A percentile compares a stretch with the other conserved stretches of the same genome.
Evolutionary conservation across 1,140 invertebrate genomes (phyloP).

Genomic region (Maniola jurtina): DNA sequence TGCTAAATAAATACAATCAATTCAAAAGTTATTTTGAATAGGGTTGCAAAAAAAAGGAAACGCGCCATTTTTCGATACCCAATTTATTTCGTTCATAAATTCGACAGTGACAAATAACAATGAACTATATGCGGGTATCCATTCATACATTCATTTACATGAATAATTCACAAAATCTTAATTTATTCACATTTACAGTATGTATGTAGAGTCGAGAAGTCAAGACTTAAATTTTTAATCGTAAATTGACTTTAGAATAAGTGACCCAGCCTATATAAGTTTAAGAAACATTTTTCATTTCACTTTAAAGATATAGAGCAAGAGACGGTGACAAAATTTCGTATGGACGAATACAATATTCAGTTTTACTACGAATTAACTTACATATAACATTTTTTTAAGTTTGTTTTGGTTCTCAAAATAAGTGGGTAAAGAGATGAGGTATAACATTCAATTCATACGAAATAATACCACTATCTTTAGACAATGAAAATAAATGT

Average conservation of each 20-base stretch:
- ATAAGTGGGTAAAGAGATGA: not conserved
- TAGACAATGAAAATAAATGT: not conserved
- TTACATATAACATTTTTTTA: too few relatives aligned
- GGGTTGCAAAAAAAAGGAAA: constrained; percentile 32
- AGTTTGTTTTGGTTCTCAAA: too few relatives aligned
- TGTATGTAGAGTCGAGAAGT: constrained; percentile 61
- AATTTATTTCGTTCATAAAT: constrained; percentile 53
- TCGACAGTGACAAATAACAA: constrained; percentile 57
- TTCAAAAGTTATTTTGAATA: not conserved
- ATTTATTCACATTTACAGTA: constrained; percentile 35
- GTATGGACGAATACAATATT: not conserved
- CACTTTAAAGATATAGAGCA: constrained; percentile 27
- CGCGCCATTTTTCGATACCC: constrained; percentile 41
- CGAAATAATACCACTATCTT: not conserved
- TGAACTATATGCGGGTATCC: constrained; percentile 57
- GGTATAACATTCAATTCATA: not conserved
- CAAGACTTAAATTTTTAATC: constrained; percentile 33
- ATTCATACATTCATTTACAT: constrained; percentile 31
- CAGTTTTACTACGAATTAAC: not conserved
- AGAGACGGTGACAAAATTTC: constrained; percentile 4
- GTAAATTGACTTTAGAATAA: constrained; percentile 51
- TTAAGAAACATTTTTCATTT: constrained; percentile 14
- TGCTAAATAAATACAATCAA: not conserved
- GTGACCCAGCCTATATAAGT: constrained; percentile 54
- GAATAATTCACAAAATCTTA: constrained; percentile 23